phyloP scores from a whole-genome alignment of 2,113 vertebrate species.

The Elephas maximus region DNA sequence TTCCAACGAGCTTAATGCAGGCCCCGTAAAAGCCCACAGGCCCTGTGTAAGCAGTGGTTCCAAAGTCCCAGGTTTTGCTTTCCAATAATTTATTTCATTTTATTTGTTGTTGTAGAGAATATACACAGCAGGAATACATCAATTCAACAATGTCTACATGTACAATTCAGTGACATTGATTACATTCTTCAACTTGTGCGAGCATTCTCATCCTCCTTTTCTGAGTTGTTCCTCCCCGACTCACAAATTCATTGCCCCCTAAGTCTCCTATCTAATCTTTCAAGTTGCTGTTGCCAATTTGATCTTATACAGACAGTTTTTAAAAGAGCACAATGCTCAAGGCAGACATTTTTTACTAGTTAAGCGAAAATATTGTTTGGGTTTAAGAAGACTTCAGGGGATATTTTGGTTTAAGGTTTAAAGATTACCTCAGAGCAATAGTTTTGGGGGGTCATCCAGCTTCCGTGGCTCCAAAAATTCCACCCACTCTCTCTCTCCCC shows the following conservation, averaged over 20 bases:
- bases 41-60: background rate
- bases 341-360: background rate
- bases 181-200: no score
- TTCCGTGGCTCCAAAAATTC: background rate
- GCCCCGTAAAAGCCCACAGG: background rate
- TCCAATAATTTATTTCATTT: no score
- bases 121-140: no score
- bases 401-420: background rate
- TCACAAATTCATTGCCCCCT: no score
- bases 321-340: background rate
- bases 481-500: background rate
- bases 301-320: background rate
- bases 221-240: no score
- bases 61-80: background rate
- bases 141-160: no score
- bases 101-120: no score
- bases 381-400: background rate
- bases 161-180: no score
- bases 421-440: background rate
- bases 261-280: background rate
- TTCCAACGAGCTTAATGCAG: background rate
- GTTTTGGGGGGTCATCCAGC: no score
- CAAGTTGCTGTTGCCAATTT: background rate
- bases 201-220: no score
- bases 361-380: background rate